phyloP scores from a whole-genome alignment of 1,140 invertebrate genomes.

The Drosophila rufa region DNA sequence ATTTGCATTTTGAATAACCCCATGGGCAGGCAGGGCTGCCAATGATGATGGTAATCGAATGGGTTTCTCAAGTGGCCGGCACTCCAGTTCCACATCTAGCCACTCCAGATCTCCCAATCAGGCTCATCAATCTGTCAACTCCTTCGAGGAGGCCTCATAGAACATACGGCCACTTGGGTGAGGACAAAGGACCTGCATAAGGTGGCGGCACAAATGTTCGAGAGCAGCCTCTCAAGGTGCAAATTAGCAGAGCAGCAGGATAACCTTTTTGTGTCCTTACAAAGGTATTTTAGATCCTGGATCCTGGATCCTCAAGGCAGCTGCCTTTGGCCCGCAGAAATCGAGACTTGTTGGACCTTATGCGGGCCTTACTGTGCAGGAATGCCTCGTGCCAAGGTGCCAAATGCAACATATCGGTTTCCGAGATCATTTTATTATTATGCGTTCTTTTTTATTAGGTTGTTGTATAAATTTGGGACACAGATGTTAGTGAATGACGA shows the following conservation, averaged over 20 bases:
- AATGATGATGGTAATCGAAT: conserved; percentile 57
- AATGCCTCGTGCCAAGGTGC: conserved; percentile 78
- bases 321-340: conserved; percentile 41
- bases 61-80: conserved; percentile 48
- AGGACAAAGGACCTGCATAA: conserved; percentile 71
- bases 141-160: conserved; percentile 33
- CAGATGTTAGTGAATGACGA: conserved; percentile 63
- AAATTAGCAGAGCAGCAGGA: conserved; percentile 66
- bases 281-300: conserved; percentile 4
- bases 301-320: conserved; percentile 14
- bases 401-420: conserved; percentile 71
- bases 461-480: conserved; percentile 25
- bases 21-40: not conserved
- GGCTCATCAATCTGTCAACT: conserved; percentile 71
- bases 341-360: conserved; percentile 36
- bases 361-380: conserved; percentile 51
- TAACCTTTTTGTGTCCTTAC: conserved; percentile 1
- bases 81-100: not conserved
- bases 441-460: conserved; percentile 26
- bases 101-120: conserved; percentile 52
- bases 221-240: conserved; percentile 64
- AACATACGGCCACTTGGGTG: conserved; percentile 59
- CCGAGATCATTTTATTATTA: conserved; percentile 49
- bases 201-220: conserved; percentile 14
- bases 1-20: conserved; percentile 21